Base-by-base conservation (phyloP, 2,888 invertebrate species). In the Aphodius sticticus region DNA sequence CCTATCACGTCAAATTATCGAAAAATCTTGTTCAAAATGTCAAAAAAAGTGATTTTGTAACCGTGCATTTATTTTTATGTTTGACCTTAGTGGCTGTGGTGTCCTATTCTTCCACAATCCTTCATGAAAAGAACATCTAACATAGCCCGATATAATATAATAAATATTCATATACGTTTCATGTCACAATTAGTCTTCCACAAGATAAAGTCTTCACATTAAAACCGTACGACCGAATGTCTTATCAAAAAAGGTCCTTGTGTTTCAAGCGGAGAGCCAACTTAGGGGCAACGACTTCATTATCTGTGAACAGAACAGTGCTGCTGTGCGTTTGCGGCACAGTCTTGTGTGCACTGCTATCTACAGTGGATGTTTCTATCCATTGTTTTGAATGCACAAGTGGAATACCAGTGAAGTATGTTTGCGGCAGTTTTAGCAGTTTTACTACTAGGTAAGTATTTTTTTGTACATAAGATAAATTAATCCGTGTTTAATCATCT, bases 221-320 rank as follows among this genome's bases (percentile, higher is more conserved):
- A 26, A 26, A 26, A 26, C 26, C 26, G 26, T 26, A 26, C 26
- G 3, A 53, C 53, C 53, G 53, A 53, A 53, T 9, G 53, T 53
- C 9, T 53, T 53, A 53, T 53, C 53, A 53, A 53, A 53, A n/a
- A 53, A 53, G 53, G 53, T 53, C 53, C 53, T 53, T 53, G 53
- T 53, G 53, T 53, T 12, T 53, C 53, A 53, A 53, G 15, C 16
- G 36, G 78, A 78, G 78, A 38, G 80, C 70, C n/a, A 77, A 76
- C 76, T 78, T 78, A 79, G 72, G 80, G 80, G 80, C 80, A 80
- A 80, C 80, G 80, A 80, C 80, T 78, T 80, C 69, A 71, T 80
- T 80, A 80, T 80, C 80, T 78, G 26, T 71, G 16, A 71, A 78
- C 78, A 80, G 76, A 79, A n/a, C 36, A 69, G 38, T 16, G 26